Evolutionary conservation across 2,797 vertebrate genomes (phyloP).

Genomic region (Rhadinocentrus ornatus): DNA sequence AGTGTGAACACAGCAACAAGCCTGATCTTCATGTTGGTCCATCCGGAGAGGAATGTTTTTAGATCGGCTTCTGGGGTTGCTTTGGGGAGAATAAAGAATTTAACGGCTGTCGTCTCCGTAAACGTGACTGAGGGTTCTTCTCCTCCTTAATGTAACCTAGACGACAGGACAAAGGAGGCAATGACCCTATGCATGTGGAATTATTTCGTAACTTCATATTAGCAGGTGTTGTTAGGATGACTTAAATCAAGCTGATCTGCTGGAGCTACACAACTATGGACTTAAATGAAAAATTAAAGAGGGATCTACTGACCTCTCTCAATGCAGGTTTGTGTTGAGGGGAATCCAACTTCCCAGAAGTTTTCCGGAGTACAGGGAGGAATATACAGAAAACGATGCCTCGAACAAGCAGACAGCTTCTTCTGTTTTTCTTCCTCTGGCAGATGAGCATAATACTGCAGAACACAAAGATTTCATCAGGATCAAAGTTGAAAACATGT

Average conservation of each 20-base stretch:
- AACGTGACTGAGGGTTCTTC: slow-evolving; percentile 83
- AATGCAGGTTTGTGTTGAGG: slow-evolving; percentile 94
- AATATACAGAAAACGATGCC: slow-evolving; percentile 91
- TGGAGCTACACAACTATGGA: too few relatives aligned
- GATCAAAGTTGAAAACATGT: neutral
- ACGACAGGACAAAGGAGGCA: neutral
- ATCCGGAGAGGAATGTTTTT: neutral
- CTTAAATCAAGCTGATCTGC: too few relatives aligned
- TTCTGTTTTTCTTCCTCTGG: slow-evolving; percentile 90
- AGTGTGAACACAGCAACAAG: neutral
- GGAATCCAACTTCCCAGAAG: slow-evolving; percentile 99
- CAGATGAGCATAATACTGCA: slow-evolving; percentile 93
- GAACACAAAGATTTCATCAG: neutral
- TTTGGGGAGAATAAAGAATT: slow-evolving; percentile 91
- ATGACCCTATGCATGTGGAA: neutral
- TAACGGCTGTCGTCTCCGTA: slow-evolving; percentile 89
- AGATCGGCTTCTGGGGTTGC: slow-evolving; percentile 83
- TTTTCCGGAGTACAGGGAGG: slow-evolving; percentile 94
- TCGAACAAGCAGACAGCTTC: slow-evolving; percentile 91
- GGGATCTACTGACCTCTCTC: slow-evolving; percentile 86
- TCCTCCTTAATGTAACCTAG: slow-evolving; percentile 95
- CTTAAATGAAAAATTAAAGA: too few relatives aligned
- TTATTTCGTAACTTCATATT: neutral
- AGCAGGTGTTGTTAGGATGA: too few relatives aligned
- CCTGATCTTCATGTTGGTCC: too few relatives aligned